Conservation (phyloP, 2,888 invertebrate species). For the Pseudococcus jackbeardsleyi region DNA sequence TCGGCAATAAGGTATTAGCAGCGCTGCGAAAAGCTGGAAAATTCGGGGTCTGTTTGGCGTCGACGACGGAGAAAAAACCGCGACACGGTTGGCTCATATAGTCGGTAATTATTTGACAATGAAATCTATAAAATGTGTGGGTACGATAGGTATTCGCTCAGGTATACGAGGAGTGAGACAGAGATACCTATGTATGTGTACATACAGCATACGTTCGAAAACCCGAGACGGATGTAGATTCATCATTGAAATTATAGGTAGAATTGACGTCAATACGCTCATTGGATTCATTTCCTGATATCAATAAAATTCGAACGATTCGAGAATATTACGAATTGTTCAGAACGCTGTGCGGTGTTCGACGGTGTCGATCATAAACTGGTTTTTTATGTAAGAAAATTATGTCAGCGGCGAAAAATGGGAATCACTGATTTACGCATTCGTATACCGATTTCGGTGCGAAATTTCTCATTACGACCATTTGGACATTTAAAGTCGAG, state of each 20-base stretch:
- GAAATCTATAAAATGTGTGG: not conserved
- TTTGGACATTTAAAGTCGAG: not conserved
- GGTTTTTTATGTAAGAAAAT: constrained; percentile 48
- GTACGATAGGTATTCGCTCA: not conserved
- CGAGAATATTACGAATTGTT: constrained; percentile 45
- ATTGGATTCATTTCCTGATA: constrained; percentile 47
- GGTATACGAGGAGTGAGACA: not conserved
- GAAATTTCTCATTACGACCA: not conserved
- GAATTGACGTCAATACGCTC: constrained; percentile 57
- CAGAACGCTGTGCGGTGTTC: not conserved
- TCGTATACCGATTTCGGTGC: not conserved
- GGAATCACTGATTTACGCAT: constrained; percentile 50
- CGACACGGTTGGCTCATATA: not conserved
- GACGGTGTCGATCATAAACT: constrained; percentile 38
- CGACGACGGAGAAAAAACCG: not conserved
- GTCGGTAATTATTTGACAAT: constrained; percentile 13
- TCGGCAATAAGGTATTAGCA: not conserved
- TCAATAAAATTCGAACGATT: constrained; percentile 49
- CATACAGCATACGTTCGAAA: not conserved
- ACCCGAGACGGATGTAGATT: constrained; percentile 48
- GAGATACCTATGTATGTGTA: not conserved
- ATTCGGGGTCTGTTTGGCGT: not conserved
- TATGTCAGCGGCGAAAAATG: constrained; percentile 21
- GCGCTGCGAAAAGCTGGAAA: not conserved
- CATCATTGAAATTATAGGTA: constrained; percentile 42